phyloP scores from a whole-genome alignment of 2,797 vertebrate genomes.

The Picus viridis region DNA sequence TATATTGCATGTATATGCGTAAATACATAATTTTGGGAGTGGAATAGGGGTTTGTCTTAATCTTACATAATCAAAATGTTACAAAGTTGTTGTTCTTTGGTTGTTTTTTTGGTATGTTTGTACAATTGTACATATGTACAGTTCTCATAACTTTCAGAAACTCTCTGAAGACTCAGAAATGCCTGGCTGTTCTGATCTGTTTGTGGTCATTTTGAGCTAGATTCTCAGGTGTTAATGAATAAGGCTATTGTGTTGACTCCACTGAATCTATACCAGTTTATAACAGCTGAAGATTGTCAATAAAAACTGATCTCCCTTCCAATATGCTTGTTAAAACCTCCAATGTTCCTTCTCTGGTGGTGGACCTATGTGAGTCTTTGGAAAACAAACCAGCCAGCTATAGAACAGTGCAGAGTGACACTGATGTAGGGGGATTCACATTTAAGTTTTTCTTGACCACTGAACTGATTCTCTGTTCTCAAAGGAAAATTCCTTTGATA shows the following conservation, averaged over 20 bases:
- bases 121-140: too few species aligned
- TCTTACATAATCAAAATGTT: background rate
- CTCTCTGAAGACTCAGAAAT: background rate
- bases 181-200: background rate
- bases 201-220: background rate
- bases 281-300: background rate
- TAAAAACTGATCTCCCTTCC: background rate
- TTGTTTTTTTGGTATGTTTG: background rate
- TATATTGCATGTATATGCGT: background rate
- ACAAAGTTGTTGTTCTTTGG: background rate
- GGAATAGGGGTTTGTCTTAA: background rate
- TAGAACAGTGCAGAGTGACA: background rate
- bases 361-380: background rate
- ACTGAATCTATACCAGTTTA: background rate
- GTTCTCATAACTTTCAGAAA: background rate
- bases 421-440: background rate
- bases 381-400: background rate
- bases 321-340: background rate
- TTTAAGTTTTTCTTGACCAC: background rate
- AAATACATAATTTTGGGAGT: background rate
- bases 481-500: background rate
- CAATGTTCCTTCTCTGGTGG: accelerated
- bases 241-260: background rate
- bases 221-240: background rate
- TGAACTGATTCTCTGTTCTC: background rate